Evolutionary conservation across 2,113 vertebrate species (phyloP), one percentile per base, ranked within the genome.

Genomic region (Corvus moneduloides): DNA sequence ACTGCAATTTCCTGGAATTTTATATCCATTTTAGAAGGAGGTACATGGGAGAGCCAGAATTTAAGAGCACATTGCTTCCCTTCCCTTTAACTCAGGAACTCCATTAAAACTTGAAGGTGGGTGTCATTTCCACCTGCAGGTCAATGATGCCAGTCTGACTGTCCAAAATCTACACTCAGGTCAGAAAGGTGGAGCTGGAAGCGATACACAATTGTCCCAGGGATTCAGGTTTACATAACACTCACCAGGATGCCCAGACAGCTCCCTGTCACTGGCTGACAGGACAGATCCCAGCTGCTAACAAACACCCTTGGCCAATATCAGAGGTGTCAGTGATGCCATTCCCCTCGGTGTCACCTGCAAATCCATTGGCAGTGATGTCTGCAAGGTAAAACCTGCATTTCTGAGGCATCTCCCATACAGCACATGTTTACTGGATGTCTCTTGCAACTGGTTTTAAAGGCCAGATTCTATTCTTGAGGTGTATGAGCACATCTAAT

Each of bases 1-100:
- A 98, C 41, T 35, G 90, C 82, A 18, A 99, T 96, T 84, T 99
- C 98, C 98, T 98, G 93, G 49, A 98, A 97, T 79, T 64, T 74
- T 61, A 95, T 3, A 64, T 14, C 14, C 6, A 10, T 43, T 84
- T 96, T 39, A 95, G 64, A 84, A 78, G 23, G 7, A 56, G 0
- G 4, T 2, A 71, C 24, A 43, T 18, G 46, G 66, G 6, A 66
- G 16, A 81, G 43, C 2, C 22, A 84, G 27, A 20, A 89, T 64
- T 44, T 24, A 9, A 12, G 5, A 88, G 16, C 8, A 44, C 24
- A 17, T 1, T 73, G n/a, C 44, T 30, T 24, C 22, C 48, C 56
- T 59, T 43, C 28, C 67, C 77, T 49, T 35, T 14, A 61, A n/a
- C 16, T 41, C 62, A 37, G 51, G 49, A 61, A 41, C 49, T 82